Evolutionary conservation across 92 coral and sea anemone species (phyloP), one percentile per base, ranked within the genome.

Genomic region (Bergia puertoricense): DNA sequence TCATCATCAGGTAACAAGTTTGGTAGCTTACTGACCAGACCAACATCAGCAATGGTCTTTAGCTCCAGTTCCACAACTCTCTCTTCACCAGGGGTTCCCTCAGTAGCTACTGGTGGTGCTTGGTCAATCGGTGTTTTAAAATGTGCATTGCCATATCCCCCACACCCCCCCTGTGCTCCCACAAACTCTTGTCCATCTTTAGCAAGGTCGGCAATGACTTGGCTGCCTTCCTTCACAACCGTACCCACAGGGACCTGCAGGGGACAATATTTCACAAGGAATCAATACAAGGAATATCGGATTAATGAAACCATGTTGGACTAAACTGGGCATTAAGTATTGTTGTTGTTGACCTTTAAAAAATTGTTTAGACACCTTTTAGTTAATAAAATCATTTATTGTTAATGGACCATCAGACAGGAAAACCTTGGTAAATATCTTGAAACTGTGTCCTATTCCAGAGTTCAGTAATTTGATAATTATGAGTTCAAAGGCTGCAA

Each of bases 31-130:
- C 97, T 88, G 78, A 97, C 99, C 96, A 97, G 89, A 45, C 99
- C 99, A 67, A 97, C 91, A 91, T 97, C 98, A 88, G 99, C 99
- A 65, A 97, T 97, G n/a, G 99, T 97, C 92, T 94, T 97, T 18
- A 97, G 85, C 85, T 97, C 99, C 87, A 97, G 83, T 81, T 94
- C 96, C 72, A 97, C 85, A 14, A 91, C 90, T 93, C 89, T 95
- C 88, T 95, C 98, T 88, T 95, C 95, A 51, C 99, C 99, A 89
- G 87, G 94, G 77, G 95, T 92, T 50, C 99, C 99, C 65, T 91
- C 89, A 73, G 98, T 94, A 18, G 84, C 81, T 54, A 57, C 62
- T 75, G 92, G 88, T 83, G 99, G 99, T 30, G 98, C 89, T 66
- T 89, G 97, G 85, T 95, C 92, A 59, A 86, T 85, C 3, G 99